Conservation (phyloP, 2,888 invertebrate species). For the Danaus chrysippus region DNA sequence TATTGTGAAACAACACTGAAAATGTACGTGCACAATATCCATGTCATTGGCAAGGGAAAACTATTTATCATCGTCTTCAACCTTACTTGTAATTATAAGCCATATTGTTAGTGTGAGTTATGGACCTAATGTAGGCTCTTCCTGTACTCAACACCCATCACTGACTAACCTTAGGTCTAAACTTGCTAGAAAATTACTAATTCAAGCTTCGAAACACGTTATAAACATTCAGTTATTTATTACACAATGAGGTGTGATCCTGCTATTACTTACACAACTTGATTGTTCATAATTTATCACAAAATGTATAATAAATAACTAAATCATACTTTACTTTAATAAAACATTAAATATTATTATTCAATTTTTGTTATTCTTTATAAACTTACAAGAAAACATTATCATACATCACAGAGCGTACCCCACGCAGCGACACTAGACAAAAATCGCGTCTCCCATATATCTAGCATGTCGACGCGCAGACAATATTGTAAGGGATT, state of each 20-base stretch:
- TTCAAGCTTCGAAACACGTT: slow-evolving; percentile 13
- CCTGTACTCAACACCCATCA: slow-evolving; percentile 42
- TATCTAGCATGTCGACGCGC: slow-evolving; percentile 62
- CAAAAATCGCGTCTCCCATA: slow-evolving; percentile 73
- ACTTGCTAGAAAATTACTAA: slow-evolving; percentile 28
- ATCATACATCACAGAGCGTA: slow-evolving; percentile 48
- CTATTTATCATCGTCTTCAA: slow-evolving; percentile 73
- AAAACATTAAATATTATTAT: not conserved
- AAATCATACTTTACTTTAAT: no score
- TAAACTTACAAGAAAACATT: slow-evolving; percentile 24
- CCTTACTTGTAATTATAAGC: slow-evolving; percentile 73
- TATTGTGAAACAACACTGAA: slow-evolving; percentile 34
- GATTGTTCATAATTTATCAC: not conserved
- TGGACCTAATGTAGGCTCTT: slow-evolving; percentile 60
- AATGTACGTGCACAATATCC: slow-evolving; percentile 43
- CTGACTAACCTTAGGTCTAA: slow-evolving; percentile 33
- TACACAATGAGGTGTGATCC: not conserved
- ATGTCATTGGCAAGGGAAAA: slow-evolving; percentile 64
- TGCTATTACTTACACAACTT: not conserved
- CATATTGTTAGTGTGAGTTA: slow-evolving; percentile 74
- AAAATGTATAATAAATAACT: not conserved
- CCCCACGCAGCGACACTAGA: slow-evolving; percentile 71
- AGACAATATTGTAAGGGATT: slow-evolving; percentile 63
- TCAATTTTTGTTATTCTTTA: slow-evolving; percentile 2
- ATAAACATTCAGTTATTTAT: slow-evolving; percentile 7